phyloP scores from a whole-genome alignment of 2,888 invertebrate genomes.

The Odontocolon sp. region DNA sequence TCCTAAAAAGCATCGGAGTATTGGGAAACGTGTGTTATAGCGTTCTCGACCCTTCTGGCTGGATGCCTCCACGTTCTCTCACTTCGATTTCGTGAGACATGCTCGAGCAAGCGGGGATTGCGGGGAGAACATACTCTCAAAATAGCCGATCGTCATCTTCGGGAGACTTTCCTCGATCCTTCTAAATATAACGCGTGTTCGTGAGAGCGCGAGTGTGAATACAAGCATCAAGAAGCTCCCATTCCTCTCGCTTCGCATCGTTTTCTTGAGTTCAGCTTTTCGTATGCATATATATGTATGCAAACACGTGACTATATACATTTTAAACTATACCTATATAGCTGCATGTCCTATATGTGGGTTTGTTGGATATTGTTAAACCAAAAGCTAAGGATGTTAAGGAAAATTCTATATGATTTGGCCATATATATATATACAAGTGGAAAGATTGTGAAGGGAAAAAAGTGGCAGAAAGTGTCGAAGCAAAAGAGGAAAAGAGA shows the following conservation, averaged over 20 bases:
- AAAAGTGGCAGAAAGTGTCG: conserved; percentile 30
- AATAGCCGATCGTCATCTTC: conserved; percentile 72
- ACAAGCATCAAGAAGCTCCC: conserved; percentile 61
- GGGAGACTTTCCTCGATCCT: conserved; percentile 66
- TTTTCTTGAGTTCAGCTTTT: conserved; percentile 24
- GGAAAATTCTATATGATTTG: conserved; percentile 4
- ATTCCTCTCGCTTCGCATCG: conserved; percentile 27
- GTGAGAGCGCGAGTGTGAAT: conserved; percentile 40
- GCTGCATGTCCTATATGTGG: background rate
- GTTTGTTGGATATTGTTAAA: background rate
- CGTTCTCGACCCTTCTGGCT: background rate
- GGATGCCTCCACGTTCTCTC: conserved; percentile 32
- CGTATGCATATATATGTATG: background rate
- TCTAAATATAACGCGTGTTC: conserved; percentile 64
- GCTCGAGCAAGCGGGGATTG: conserved; percentile 22
- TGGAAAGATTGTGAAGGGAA: background rate
- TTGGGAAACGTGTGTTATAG: background rate
- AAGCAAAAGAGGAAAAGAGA: conserved; percentile 28
- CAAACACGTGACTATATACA: conserved; percentile 3
- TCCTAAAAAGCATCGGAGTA: background rate
- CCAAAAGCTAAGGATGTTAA: background rate
- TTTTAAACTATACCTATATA: background rate
- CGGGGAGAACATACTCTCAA: conserved; percentile 62
- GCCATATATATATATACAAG: too few relatives aligned
- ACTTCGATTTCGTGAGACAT: conserved; percentile 45